Conservation (phyloP, 2,797 vertebrate genomes). For the Enteromius fasciolatus region DNA sequence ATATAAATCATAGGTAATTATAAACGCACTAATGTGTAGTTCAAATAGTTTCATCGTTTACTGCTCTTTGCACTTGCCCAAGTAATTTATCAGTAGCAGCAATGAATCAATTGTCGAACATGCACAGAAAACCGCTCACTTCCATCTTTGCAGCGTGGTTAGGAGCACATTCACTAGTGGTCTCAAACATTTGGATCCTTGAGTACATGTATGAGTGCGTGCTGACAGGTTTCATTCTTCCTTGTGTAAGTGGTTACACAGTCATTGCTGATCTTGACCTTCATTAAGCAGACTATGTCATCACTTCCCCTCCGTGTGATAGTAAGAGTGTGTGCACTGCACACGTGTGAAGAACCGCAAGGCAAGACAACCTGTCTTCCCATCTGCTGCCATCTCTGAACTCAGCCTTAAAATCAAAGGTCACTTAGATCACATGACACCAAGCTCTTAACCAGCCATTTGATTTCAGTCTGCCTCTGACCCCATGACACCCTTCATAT, state of each 20-base stretch:
- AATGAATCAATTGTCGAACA: not conserved
- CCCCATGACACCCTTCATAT: not conserved
- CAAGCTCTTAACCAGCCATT: slow-evolving; percentile 40
- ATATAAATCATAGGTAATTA: not conserved
- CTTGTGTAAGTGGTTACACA: not conserved
- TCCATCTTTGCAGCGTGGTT: not conserved
- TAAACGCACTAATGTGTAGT: not conserved
- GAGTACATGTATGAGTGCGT: not conserved
- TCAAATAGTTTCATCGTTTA: not conserved
- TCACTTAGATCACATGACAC: slow-evolving; percentile 38
- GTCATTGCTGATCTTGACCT: slow-evolving; percentile 26
- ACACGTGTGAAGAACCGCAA: slow-evolving; percentile 4
- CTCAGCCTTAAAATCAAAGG: slow-evolving; percentile 27
- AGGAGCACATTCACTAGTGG: slow-evolving; percentile 2
- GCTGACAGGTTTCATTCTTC: slow-evolving; percentile 9
- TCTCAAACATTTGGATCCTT: not conserved
- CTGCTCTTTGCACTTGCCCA: not conserved
- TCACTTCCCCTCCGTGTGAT: slow-evolving; percentile 9
- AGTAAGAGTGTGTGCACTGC: slow-evolving; percentile 18
- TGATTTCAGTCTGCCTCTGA: slow-evolving; percentile 16
- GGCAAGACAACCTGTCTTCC: slow-evolving; percentile 45
- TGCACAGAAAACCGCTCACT: not conserved
- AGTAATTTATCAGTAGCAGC: not conserved
- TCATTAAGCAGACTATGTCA: slow-evolving; percentile 13
- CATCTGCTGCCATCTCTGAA: slow-evolving; percentile 43